Evolutionary conservation across 2,888 invertebrate genomes (phyloP), one percentile per base, ranked within the genome.

Genomic region (Drosophila barbarae): DNA sequence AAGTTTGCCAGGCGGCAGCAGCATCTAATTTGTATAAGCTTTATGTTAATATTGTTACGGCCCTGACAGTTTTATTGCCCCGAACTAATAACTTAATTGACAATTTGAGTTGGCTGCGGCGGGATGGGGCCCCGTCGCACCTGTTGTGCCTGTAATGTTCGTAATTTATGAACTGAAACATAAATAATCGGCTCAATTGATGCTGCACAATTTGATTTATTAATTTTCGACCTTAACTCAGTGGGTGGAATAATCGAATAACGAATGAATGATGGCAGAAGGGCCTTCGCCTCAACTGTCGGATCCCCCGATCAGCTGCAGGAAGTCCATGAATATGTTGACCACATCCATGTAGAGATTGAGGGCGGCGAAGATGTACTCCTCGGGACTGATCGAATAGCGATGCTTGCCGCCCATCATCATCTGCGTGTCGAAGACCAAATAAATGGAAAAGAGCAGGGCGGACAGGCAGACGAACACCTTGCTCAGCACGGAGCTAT

Each of bases 341-440:
- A 97, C 90, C 73, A 97, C 92, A 87, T 97, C 97, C 74, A 97
- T 89, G 85, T 97, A 97, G 2, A 98, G 91, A 88, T 94, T 96
- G 41, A 98, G 91, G 0, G 97, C 95, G 0, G 97, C 97, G 87
- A 97, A 97, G 75, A 98, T 94, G 89, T 98, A 97, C 85, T 98
- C 97, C 88, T 97, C 97, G 0, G 97, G 97, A 0, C 95, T 96
- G 65, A 97, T 92, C 49, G 94, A 91, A 90, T 94, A 95, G 88
- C 95, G 95, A 90, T 97, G 97, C 23, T 93, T 93, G 9, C 96
- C 96, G 5, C 96, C 96, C 88, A 97, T 91, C 95, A 98, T 96
- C 70, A 93, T 87, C 89, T 98, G 97, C 0, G 96, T 97, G 89
- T 97, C 97, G 87, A 95, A 96, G 32, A 98, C 92, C 32, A 98